phyloP scores from a whole-genome alignment of 2,888 invertebrate genomes.

The Sialis fuliginosa region DNA sequence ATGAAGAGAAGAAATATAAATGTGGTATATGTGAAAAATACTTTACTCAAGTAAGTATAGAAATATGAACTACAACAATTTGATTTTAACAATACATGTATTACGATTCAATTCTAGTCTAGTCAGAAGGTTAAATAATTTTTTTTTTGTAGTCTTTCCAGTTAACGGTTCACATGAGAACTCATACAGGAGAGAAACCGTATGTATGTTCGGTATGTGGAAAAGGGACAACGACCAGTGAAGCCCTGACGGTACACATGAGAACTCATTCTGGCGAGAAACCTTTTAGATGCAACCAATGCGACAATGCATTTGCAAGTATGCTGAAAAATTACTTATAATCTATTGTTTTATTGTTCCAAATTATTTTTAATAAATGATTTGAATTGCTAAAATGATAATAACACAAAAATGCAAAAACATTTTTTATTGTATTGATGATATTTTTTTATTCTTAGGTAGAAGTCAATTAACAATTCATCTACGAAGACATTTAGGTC shows the following conservation, averaged over 20 bases:
- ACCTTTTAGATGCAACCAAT: slow-evolving; percentile 8
- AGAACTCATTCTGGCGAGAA: slow-evolving; percentile 1
- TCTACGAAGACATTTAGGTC: slow-evolving; percentile 7
- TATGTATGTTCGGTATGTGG: slow-evolving; percentile 4
- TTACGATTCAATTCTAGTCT: not conserved
- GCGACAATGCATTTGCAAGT: slow-evolving; percentile 9
- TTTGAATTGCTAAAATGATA: not conserved
- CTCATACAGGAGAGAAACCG: slow-evolving; percentile 1
- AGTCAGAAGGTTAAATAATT: not conserved
- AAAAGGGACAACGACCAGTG: slow-evolving; percentile 3
- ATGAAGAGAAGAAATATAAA: slow-evolving; percentile 7
- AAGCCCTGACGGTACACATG: slow-evolving; percentile 1
- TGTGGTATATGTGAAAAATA: slow-evolving; percentile 5
- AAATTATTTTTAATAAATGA: not conserved
- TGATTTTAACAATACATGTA: not conserved
- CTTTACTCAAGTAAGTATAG: not conserved
- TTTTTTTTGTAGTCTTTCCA: slow-evolving; percentile 1
- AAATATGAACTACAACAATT: not conserved
- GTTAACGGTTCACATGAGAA: slow-evolving; percentile 1
- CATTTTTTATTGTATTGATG: not conserved
- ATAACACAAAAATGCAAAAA: not conserved
- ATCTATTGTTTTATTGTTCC: not conserved
- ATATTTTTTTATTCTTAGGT: slow-evolving; percentile 4
- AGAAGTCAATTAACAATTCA: slow-evolving; percentile 9
- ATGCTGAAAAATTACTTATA: slow-evolving; percentile 2